Evolutionary conservation across 2,888 invertebrate species (phyloP).

Genomic region (Pemphredon lugubris): DNA sequence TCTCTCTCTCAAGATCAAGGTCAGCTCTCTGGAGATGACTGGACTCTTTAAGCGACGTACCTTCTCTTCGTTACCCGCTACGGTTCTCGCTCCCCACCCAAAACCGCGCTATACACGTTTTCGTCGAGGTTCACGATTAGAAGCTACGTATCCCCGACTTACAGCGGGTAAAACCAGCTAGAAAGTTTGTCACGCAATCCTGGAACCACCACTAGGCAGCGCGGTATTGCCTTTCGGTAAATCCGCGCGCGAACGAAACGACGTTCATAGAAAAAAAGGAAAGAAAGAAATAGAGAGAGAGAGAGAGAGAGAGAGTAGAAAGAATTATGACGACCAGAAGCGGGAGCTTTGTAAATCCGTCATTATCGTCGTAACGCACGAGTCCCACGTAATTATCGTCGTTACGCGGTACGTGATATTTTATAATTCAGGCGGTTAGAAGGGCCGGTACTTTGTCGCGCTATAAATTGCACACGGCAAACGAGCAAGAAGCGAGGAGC

Average conservation of each 20-base stretch:
- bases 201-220: slow-evolving; percentile 1
- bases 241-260: no score
- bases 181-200: slow-evolving; percentile 50
- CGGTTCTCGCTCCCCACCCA: slow-evolving; percentile 46
- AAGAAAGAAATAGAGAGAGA: no score
- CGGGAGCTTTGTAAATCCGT: not conserved
- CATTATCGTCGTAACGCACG: slow-evolving; percentile 33
- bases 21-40: slow-evolving; percentile 77
- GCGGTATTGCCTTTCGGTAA: slow-evolving; percentile 4
- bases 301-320: not conserved
- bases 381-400: slow-evolving; percentile 48
- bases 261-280: no score
- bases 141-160: slow-evolving; percentile 19
- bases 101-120: slow-evolving; percentile 10
- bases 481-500: slow-evolving; percentile 51
- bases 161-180: slow-evolving; percentile 35
- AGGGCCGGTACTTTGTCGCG: slow-evolving; percentile 37
- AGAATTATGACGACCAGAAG: slow-evolving; percentile 1
- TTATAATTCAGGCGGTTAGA: slow-evolving; percentile 34
- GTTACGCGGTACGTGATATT: slow-evolving; percentile 39
- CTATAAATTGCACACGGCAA: slow-evolving; percentile 44
- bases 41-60: slow-evolving; percentile 76
- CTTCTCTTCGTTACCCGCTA: slow-evolving; percentile 63
- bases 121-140: not conserved
- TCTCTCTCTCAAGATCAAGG: slow-evolving; percentile 79